Conservation (phyloP, 64 coral and sea anemone genomes). For the Trachythela sp. region DNA sequence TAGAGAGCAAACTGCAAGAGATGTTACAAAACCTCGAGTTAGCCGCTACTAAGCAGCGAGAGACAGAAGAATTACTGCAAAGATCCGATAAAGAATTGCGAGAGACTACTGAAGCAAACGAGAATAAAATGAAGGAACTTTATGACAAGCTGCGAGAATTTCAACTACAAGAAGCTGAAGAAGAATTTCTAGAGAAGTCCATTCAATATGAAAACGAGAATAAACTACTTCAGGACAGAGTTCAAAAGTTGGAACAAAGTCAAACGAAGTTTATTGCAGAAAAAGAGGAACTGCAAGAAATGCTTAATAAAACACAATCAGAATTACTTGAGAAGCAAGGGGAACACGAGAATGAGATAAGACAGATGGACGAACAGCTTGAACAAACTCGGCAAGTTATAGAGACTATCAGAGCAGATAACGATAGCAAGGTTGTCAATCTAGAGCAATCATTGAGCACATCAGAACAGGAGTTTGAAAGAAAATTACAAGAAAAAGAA, state of each 20-base stretch:
- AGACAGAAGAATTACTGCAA: not conserved
- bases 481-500: not conserved
- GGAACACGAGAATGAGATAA: not conserved
- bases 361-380: not conserved
- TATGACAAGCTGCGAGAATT: not conserved
- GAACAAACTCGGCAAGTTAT: not conserved
- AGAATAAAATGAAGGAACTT: not conserved
- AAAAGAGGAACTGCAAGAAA: not conserved
- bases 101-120: not conserved
- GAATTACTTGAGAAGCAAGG: not conserved
- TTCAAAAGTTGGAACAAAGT: not conserved
- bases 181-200: not conserved
- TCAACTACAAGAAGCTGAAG: not conserved
- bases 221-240: not conserved
- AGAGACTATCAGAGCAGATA: not conserved
- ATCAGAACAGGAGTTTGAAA: not conserved
- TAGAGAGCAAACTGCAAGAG: not conserved
- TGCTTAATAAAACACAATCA: not conserved
- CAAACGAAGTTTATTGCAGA: not conserved
- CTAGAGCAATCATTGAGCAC: not conserved
- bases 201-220: not conserved
- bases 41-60: not conserved
- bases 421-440: not conserved
- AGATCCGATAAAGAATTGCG: not conserved
- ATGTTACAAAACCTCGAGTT: not conserved